Evolutionary conservation across 2,113 vertebrate genomes (phyloP).

Genomic region (Synodontis membranacea): DNA sequence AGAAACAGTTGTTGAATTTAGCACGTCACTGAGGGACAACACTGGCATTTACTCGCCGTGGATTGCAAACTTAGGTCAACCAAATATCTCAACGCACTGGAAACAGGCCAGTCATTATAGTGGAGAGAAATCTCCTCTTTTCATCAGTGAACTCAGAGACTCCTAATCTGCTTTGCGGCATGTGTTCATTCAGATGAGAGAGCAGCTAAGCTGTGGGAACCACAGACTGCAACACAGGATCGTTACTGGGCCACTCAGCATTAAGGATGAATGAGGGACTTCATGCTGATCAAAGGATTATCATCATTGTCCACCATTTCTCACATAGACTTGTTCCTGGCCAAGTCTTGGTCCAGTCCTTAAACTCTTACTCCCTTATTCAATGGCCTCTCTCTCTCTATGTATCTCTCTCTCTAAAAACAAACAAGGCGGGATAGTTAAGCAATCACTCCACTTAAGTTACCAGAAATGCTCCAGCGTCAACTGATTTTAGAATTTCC

Average conservation of each 20-base stretch:
- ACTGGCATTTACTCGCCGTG: constrained; percentile 60
- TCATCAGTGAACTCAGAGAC: constrained; percentile 43
- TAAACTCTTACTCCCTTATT: not conserved
- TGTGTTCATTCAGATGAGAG: constrained; percentile 34
- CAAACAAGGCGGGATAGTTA: not conserved
- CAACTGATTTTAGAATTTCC: not conserved
- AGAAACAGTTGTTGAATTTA: constrained; percentile 63
- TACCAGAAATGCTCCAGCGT: not conserved
- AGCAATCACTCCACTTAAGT: not conserved
- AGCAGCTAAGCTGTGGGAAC: constrained; percentile 33
- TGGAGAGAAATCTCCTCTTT: constrained; percentile 42
- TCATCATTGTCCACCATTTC: constrained; percentile 38
- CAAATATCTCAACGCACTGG: constrained; percentile 22
- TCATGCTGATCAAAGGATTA: constrained; percentile 45
- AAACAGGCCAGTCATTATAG: constrained; percentile 48
- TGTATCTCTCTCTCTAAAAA: not conserved
- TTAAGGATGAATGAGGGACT: constrained; percentile 44
- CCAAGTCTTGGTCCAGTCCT: not conserved
- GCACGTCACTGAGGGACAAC: constrained; percentile 62
- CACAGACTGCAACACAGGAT: constrained; percentile 27
- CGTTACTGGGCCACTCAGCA: constrained; percentile 33
- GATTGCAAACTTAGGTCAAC: constrained; percentile 24
- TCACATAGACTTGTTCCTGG: constrained; percentile 10
- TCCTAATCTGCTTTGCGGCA: constrained; percentile 40
- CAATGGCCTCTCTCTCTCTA: not conserved